A percentile compares a stretch with the other conserved stretches of the same genome.
phyloP scores from a whole-genome alignment of 2,888 invertebrate genomes.

The Cephus runcator region DNA sequence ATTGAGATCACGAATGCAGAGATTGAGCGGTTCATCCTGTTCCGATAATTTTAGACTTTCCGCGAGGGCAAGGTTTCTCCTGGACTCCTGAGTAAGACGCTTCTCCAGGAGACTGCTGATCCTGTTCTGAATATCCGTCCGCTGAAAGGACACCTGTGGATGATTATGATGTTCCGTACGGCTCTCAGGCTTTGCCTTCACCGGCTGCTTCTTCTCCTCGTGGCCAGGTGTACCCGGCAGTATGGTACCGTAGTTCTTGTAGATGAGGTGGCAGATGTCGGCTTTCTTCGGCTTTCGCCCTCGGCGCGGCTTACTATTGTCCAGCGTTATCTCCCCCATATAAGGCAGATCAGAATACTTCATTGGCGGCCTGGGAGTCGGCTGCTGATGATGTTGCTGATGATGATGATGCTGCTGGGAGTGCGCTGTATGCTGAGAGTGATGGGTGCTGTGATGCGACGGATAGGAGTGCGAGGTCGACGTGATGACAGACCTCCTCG shows the following conservation, averaged over 20 bases:
- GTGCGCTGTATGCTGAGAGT: slow-evolving; percentile 11
- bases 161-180: slow-evolving; percentile 28
- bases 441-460: slow-evolving; percentile 19
- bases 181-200: slow-evolving; percentile 11
- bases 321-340: slow-evolving; percentile 92
- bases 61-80: slow-evolving; percentile 62
- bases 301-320: slow-evolving; percentile 86
- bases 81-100: slow-evolving; percentile 76
- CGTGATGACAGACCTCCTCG: slow-evolving; percentile 58
- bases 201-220: slow-evolving; percentile 57
- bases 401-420: slow-evolving; percentile 35
- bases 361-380: slow-evolving; percentile 63
- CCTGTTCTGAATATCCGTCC: slow-evolving; percentile 75
- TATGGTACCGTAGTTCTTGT: slow-evolving; percentile 91
- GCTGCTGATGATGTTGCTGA: slow-evolving; percentile 42
- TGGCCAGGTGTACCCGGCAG: slow-evolving; percentile 79
- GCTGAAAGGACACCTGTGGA: slow-evolving; percentile 62
- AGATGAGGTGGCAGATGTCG: slow-evolving; percentile 90
- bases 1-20: slow-evolving; percentile 82
- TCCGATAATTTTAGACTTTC: slow-evolving; percentile 62
- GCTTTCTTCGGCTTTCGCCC: slow-evolving; percentile 93
- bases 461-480: slow-evolving; percentile 45
- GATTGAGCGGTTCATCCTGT: slow-evolving; percentile 82
- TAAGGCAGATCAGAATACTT: slow-evolving; percentile 88
- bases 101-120: slow-evolving; percentile 78